Percentiles rank a stretch among this genome's conserved stretches.
Conservation (phyloP, 2,888 invertebrate genomes). For the Acanthococcus lagerstroemiae region DNA sequence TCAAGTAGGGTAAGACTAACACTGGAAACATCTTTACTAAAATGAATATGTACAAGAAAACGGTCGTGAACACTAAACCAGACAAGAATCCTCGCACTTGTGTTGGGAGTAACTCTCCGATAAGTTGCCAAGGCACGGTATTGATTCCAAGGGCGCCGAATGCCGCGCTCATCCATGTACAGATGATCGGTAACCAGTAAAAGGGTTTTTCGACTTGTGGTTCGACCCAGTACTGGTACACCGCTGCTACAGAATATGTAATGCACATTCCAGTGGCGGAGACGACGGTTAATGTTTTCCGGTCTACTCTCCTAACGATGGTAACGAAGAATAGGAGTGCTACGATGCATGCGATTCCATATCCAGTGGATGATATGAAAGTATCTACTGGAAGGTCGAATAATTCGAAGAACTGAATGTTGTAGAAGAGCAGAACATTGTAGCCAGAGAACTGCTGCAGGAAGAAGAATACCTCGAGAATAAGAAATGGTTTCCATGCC, state of each 20-base stretch:
- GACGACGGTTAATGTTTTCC: constrained; percentile 52
- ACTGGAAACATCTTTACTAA: constrained; percentile 60
- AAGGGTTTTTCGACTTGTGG: constrained; percentile 38
- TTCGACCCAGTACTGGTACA: constrained; percentile 37
- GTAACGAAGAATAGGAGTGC: constrained; percentile 57
- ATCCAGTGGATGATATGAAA: constrained; percentile 57
- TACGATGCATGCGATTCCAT: constrained; percentile 53
- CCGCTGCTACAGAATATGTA: constrained; percentile 46
- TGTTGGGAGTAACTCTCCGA: constrained; percentile 5
- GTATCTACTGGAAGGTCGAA: constrained; percentile 55
- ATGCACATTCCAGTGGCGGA: constrained; percentile 55
- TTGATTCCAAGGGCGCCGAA: constrained; percentile 64
- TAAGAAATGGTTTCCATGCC: constrained; percentile 56
- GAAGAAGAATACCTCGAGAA: constrained; percentile 54
- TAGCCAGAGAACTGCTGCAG: constrained; percentile 64
- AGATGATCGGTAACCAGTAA: constrained; percentile 47
- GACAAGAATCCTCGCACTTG: constrained; percentile 6
- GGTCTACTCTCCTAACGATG: constrained; percentile 53
- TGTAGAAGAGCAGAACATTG: constrained; percentile 60
- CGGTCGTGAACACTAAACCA: constrained; percentile 51
- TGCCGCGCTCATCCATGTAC: constrained; percentile 57
- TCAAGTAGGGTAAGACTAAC: constrained; percentile 42
- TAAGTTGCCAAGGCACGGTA: constrained; percentile 38
- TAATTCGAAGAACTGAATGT: constrained; percentile 59
- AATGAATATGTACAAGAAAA: constrained; percentile 56